Conservation (phyloP, 2,888 invertebrate species). For the Agrotis puta region DNA sequence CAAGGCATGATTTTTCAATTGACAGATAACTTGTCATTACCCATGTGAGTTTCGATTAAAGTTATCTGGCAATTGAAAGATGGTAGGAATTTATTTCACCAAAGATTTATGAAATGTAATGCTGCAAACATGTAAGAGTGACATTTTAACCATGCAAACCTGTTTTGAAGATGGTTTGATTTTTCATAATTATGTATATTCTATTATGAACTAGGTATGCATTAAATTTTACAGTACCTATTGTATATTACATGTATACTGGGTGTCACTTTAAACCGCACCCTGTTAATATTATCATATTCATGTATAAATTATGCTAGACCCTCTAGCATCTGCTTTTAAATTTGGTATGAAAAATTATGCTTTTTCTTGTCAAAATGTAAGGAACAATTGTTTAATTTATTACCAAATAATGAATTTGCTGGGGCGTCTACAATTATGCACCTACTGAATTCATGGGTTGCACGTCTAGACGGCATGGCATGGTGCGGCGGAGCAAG, state of each 20-base stretch:
- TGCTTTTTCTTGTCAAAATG: background rate
- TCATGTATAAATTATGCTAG: background rate
- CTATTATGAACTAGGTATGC: background rate
- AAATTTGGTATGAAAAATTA: background rate
- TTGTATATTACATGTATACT: constrained; percentile 10
- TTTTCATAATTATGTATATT: constrained; percentile 8
- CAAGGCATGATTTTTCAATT: constrained; percentile 4
- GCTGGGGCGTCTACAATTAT: background rate
- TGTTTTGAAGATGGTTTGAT: constrained; percentile 1
- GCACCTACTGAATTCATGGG: background rate
- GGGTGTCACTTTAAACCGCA: background rate
- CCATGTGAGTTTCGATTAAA: background rate
- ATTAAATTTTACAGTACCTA: constrained; percentile 9
- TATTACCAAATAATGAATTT: background rate
- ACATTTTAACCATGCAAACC: constrained; percentile 1
- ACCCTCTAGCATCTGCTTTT: background rate
- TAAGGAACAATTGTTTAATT: background rate
- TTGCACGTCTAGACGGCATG: background rate
- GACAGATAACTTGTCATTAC: background rate
- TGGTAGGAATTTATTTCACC: constrained; percentile 46
- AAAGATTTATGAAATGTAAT: constrained; percentile 54
- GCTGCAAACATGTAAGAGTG: background rate
- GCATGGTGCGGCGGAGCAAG: no score
- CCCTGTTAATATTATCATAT: background rate
- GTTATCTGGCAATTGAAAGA: background rate